phyloP scores from a whole-genome alignment of 2,797 vertebrate genomes.

The Apogon hyalosoma region DNA sequence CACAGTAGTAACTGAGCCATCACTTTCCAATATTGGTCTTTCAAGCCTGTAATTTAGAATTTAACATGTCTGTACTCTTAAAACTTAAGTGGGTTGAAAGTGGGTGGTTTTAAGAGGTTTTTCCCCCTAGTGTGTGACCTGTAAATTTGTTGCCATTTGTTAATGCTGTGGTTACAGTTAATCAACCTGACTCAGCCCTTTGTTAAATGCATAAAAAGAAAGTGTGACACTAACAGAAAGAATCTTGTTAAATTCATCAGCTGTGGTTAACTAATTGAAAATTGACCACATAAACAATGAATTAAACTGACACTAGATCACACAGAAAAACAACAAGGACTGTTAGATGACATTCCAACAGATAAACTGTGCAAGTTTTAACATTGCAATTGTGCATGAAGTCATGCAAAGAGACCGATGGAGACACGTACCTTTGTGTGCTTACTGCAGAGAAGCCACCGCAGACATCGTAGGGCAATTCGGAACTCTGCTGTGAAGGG shows the following conservation, averaged over 20 bases:
- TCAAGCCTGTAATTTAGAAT: slow-evolving; percentile 19
- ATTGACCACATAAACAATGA: slow-evolving; percentile 9
- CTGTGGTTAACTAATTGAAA: slow-evolving; percentile 10
- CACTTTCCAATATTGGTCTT: slow-evolving; percentile 1
- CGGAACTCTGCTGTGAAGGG: slow-evolving; percentile 76
- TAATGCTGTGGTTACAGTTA: slow-evolving; percentile 8
- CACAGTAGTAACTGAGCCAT: slow-evolving; percentile 17
- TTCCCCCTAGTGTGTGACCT: slow-evolving; percentile 17
- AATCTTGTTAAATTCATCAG: background rate
- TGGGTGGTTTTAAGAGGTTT: background rate
- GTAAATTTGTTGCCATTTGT: slow-evolving; percentile 42
- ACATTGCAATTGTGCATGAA: slow-evolving; percentile 2
- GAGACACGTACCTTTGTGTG: slow-evolving; percentile 78
- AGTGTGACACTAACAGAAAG: slow-evolving; percentile 1
- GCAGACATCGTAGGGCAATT: slow-evolving; percentile 83
- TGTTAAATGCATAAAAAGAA: slow-evolving; percentile 19
- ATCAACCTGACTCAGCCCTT: slow-evolving; percentile 23
- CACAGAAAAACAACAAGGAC: background rate
- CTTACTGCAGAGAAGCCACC: slow-evolving; percentile 83
- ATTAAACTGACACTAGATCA: slow-evolving; percentile 5
- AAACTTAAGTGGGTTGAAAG: slow-evolving; percentile 9
- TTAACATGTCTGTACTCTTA: slow-evolving; percentile 11
- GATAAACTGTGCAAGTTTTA: background rate
- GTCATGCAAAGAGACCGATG: slow-evolving; percentile 5
- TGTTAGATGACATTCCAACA: slow-evolving; percentile 5